Evolutionary conservation across 2,797 vertebrate species (phyloP), one percentile per base, ranked within the genome.

Genomic region (Rhinoraja longicauda): DNA sequence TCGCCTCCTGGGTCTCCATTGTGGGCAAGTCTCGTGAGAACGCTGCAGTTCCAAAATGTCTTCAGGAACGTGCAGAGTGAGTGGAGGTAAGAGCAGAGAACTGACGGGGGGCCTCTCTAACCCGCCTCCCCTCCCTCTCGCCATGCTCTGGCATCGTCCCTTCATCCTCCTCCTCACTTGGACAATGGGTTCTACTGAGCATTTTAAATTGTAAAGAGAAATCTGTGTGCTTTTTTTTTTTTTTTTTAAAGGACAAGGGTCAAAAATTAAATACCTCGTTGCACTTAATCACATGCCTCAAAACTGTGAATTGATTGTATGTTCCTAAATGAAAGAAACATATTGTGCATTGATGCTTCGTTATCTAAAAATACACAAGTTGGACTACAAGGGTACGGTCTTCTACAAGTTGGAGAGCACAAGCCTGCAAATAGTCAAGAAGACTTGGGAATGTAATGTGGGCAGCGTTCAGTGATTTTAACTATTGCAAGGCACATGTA

Each of bases 61-160:
- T 88, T 62, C 62, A 67, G 84, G 32, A 67, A 67, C 45, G 90
- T 92, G 70, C 67, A 92, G 67, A 92, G 72, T 92, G 72, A 75
- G 90, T 75, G 90, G 90, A 72, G 90, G 90, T 73, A 73, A 92
- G 72, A 75, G 45, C 90, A 72, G 90, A 92, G 90, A 92, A 92
- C 36, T 70, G 45, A 57, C 32, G 29, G 29, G 24, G 45, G 72
- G 67, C 57, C 90, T 73, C 53, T 75, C 90, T 53, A 73, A 45
- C 72, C 70, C 21, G 8, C 90, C 36, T 26, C 67, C 15, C 88
- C 88, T 70, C 32, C 67, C 90, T 53, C 67, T 67, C 67, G 4
- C 10, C 67, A 67, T 88, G 32, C 36, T 36, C 84, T 67, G 15
- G 84, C 90, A 70, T 72, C 67, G 45, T 8, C 70, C 88, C 64